phyloP scores from a whole-genome alignment of 2,113 vertebrate genomes.

The Pantherophis guttatus region DNA sequence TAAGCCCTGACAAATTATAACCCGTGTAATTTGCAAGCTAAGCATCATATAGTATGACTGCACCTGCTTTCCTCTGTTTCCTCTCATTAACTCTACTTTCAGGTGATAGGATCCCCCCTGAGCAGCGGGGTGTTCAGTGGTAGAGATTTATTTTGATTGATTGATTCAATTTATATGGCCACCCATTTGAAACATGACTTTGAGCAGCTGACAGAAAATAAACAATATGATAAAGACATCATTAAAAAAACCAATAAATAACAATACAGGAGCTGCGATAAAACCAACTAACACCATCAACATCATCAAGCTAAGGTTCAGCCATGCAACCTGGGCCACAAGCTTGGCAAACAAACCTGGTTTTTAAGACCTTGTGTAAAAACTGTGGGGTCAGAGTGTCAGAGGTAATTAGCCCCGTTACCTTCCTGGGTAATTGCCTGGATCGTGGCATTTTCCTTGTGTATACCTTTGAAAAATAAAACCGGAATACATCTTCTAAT shows the following conservation, averaged over 20 bases:
- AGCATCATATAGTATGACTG: background rate
- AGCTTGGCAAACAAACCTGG: background rate
- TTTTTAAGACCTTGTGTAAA: background rate
- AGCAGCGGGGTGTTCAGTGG: background rate
- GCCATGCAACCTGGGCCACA: background rate
- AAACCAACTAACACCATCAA: background rate
- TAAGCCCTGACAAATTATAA: background rate
- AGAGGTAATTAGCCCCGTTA: no score
- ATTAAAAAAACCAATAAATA: background rate
- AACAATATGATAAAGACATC: background rate
- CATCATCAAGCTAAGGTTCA: background rate
- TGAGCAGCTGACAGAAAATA: background rate
- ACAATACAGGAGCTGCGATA: background rate
- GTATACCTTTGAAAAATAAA: no score
- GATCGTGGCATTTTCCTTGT: no score
- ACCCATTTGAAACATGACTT: background rate
- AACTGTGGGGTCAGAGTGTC: background rate
- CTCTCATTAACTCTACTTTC: background rate
- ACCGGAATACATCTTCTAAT: no score
- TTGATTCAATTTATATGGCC: background rate
- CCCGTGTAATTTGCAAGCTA: background rate
- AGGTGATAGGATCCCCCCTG: background rate
- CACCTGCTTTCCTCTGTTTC: background rate
- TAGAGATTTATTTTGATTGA: background rate
- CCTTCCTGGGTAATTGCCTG: no score